Conservation (phyloP, 1,140 invertebrate genomes). For the Drosophila varians region DNA sequence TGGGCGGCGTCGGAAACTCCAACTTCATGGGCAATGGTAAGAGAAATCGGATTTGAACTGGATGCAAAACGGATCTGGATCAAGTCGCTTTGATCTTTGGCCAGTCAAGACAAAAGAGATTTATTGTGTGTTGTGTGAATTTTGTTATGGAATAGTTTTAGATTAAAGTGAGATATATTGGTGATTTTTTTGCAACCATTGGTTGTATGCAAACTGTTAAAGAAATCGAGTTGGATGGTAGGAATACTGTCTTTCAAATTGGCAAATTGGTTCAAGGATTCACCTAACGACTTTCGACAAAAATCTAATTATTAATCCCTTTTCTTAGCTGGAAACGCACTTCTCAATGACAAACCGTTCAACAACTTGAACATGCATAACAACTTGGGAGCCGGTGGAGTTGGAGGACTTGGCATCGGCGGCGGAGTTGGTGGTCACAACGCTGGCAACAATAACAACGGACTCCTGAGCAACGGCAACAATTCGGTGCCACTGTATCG, state of each 20-base stretch:
- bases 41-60: conserved; percentile 10
- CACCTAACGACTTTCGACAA: not conserved
- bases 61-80: not conserved
- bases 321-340: conserved; percentile 32
- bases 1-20: conserved; percentile 17
- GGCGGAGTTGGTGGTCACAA: conserved; percentile 10
- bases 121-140: not conserved
- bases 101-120: not conserved
- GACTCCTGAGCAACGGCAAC: conserved; percentile 57
- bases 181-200: not conserved
- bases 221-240: not conserved
- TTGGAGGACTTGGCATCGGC: conserved; percentile 11
- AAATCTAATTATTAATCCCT: not conserved
- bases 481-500: conserved; percentile 84
- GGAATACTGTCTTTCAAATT: not conserved
- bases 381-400: conserved; percentile 22
- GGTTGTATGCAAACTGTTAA: not conserved
- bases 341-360: conserved; percentile 65
- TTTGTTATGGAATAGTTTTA: not conserved
- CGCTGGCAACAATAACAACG: conserved; percentile 35
- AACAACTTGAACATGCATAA: conserved; percentile 58
- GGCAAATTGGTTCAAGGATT: not conserved
- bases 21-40: conserved; percentile 71
- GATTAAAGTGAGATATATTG: not conserved
- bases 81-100: not conserved